Conservation (phyloP, 2,888 invertebrate genomes). For the Argyresthia goedartella region DNA sequence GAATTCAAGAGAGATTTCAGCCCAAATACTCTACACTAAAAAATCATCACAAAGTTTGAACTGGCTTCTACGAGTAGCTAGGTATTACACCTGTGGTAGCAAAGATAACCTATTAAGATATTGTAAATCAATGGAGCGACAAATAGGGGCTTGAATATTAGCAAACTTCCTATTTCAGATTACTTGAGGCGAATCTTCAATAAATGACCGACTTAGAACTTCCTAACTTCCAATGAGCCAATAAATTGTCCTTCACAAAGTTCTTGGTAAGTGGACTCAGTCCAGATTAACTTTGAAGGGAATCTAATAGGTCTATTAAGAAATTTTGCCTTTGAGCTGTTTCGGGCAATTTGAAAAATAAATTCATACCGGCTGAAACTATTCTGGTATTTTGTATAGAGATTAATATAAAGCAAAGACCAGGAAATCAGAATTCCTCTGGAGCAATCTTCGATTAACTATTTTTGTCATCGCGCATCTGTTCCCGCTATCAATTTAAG, state of each 20-base stretch:
- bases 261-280: conserved; percentile 9
- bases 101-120: neutral
- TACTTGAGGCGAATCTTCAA: conserved; percentile 36
- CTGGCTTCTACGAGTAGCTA: too few relatives aligned
- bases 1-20: too few relatives aligned
- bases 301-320: conserved; percentile 19
- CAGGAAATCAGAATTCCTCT: neutral
- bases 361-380: too few relatives aligned
- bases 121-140: conserved; percentile 35
- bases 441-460: neutral
- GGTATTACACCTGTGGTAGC: conserved; percentile 1
- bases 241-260: conserved; percentile 32
- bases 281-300: conserved; percentile 26
- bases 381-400: neutral
- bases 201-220: conserved; percentile 48
- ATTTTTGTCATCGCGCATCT: conserved; percentile 4
- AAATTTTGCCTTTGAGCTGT: conserved; percentile 5
- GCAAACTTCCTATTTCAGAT: conserved; percentile 31
- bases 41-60: too few relatives aligned
- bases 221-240: conserved; percentile 37
- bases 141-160: conserved; percentile 44
- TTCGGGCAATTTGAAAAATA: neutral
- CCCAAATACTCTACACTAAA: too few relatives aligned
- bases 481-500: conserved; percentile 11
- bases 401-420: neutral